Conservation (phyloP, 2,888 invertebrate species). For the Drosophila nr. medialis region DNA sequence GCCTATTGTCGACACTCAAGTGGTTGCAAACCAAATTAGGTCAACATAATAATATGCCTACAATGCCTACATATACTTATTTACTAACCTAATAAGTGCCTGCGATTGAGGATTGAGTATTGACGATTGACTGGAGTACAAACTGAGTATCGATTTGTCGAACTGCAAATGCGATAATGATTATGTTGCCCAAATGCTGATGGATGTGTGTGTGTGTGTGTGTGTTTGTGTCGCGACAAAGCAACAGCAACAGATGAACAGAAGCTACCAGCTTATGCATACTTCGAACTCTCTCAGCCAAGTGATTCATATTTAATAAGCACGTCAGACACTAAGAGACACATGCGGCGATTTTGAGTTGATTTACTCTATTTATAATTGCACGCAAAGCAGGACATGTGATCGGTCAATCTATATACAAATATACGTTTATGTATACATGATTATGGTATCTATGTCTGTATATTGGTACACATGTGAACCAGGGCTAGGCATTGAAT, state of each 20-base stretch:
- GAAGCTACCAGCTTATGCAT: background rate
- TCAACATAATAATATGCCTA: conserved; percentile 59
- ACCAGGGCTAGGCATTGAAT: background rate
- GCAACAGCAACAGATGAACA: conserved; percentile 33
- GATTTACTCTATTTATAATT: conserved; percentile 34
- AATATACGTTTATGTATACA: background rate
- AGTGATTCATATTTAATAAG: conserved; percentile 47
- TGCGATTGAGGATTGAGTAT: conserved; percentile 51
- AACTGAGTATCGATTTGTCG: conserved; percentile 61
- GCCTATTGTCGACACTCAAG: conserved; percentile 61
- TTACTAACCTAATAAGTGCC: conserved; percentile 15
- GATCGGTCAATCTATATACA: conserved; percentile 31
- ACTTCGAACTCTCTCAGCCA: background rate
- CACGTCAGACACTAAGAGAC: conserved; percentile 24
- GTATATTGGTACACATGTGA: background rate
- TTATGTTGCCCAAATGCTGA: conserved; percentile 23
- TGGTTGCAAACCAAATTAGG: conserved; percentile 69
- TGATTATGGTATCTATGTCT: background rate
- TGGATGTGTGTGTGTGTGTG: background rate
- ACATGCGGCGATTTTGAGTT: conserved; percentile 35
- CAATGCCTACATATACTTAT: conserved; percentile 15
- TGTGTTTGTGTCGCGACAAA: conserved; percentile 2
- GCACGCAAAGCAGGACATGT: conserved; percentile 20
- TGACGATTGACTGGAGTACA: conserved; percentile 63
- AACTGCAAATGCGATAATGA: conserved; percentile 59